phyloP scores from a whole-genome alignment of 2,797 vertebrate species.

The Enoplosus armatus region DNA sequence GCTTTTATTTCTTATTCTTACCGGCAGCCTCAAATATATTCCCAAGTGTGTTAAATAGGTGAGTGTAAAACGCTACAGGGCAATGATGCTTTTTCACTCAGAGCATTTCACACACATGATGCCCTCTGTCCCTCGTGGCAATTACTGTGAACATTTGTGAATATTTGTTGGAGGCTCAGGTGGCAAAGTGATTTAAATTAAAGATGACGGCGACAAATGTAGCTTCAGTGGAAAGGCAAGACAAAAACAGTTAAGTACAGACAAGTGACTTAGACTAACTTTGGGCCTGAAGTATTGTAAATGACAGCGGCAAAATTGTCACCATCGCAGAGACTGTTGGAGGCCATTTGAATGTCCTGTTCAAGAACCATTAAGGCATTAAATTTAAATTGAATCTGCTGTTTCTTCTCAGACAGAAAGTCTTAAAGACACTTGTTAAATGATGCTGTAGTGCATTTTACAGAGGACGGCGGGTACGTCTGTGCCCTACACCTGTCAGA shows the following conservation, averaged over 20 bases:
- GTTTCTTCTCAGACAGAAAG: constrained; percentile 13
- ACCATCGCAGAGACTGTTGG: background rate
- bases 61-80: constrained; percentile 4
- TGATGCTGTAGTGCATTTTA: constrained; percentile 36
- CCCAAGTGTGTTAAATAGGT: constrained; percentile 31
- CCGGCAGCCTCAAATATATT: constrained; percentile 11
- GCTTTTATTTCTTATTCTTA: constrained; percentile 17
- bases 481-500: constrained; percentile 63
- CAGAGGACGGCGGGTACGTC: constrained; percentile 11
- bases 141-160: constrained; percentile 40
- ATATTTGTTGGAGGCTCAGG: constrained; percentile 29
- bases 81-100: constrained; percentile 31
- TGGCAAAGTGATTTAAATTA: constrained; percentile 58
- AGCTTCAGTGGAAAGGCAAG: constrained; percentile 24
- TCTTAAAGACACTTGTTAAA: constrained; percentile 38
- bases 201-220: constrained; percentile 50
- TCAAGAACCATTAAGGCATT: constrained; percentile 59
- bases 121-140: constrained; percentile 31
- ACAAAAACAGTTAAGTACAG: constrained; percentile 43
- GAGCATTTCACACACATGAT: constrained; percentile 26
- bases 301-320: constrained; percentile 56
- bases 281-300: constrained; percentile 43
- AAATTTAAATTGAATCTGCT: constrained; percentile 50
- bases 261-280: constrained; percentile 55
- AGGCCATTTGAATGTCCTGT: constrained; percentile 39